phyloP scores from a whole-genome alignment of 2,797 vertebrate species.

The Coregonus sp. region DNA sequence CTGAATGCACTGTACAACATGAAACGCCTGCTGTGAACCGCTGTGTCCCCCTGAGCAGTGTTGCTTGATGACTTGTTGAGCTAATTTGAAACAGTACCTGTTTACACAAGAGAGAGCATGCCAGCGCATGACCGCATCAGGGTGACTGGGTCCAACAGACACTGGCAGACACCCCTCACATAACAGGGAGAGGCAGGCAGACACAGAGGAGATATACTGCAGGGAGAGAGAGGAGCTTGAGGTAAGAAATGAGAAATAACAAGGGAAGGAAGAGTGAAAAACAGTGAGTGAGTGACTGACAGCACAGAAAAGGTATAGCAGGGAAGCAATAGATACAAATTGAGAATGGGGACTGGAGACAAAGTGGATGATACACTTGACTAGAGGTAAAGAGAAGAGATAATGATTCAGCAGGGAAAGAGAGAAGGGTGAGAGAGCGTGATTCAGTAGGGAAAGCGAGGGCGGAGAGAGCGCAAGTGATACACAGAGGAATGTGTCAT shows the following conservation, averaged over 20 bases:
- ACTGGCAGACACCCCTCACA: background rate
- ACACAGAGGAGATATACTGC: constrained; percentile 8
- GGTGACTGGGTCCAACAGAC: constrained; percentile 19
- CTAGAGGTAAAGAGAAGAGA: too few species aligned
- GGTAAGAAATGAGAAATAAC: constrained; percentile 4
- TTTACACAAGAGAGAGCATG: constrained; percentile 33
- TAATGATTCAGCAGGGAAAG: too few species aligned
- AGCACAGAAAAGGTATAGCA: background rate
- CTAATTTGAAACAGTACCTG: constrained; percentile 40
- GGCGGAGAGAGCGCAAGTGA: constrained; percentile 24
- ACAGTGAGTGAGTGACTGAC: background rate
- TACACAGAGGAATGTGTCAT: constrained; percentile 23
- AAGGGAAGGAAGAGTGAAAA: background rate
- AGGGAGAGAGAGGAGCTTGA: constrained; percentile 1
- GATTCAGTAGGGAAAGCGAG: too few species aligned
- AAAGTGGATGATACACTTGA: too few species aligned
- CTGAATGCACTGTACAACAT: background rate
- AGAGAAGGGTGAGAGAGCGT: background rate
- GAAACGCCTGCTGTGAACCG: constrained; percentile 38
- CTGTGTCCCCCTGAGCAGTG: constrained; percentile 26
- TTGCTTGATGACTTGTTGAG: constrained; percentile 41
- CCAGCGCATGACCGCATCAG: background rate
- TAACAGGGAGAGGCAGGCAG: constrained; percentile 6
- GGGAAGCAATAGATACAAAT: too few species aligned
- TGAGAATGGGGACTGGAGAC: too few species aligned